Base-by-base conservation (phyloP, 2,797 vertebrate species). In the Sparus aurata region DNA sequence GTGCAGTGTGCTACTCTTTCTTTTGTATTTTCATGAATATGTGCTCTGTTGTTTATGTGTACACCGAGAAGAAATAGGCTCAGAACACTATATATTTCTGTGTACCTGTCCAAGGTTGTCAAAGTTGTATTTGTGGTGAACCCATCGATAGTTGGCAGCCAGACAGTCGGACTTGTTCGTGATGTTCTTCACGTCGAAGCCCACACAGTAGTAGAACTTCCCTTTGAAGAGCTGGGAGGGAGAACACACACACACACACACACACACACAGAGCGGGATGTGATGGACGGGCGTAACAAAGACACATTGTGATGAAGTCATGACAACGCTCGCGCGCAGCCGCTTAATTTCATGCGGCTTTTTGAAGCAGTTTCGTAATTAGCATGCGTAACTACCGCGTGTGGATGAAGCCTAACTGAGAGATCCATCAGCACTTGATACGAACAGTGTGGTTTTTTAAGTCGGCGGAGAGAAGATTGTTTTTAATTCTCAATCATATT, bases 111-210 rank as follows among this genome's bases (percentile, higher is more conserved):
- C 98, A 65, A 99, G 94, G 86, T 99, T 99, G 93, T 99, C 98
- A 0, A 99, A 99, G 93, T 99, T 99, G 92, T 99, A 99, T 62
- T 99, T 99, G 93, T 98, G 97, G 85, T 98, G 97, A 62, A 98
- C 96, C 98, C 98, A 99, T 91, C 97, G 96, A 92, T 98, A 97
- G 92, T 94, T 97, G 90, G 96, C 96, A 0, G 96, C 94, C 84
- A 98, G 46, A 0, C 98, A 99, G 93, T 99, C 98, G 0, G 98
- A 98, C 55, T 96, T 96, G 94, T 99, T 99, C 59, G 98, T 98
- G 91, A 99, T 96, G 86, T 99, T 98, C 87, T 97, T 97, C 82
- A 97, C 96, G 75, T 99, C 97, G 0, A 96, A 89, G 0, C 98
- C 98, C 77, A 97, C 93, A 52, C 98, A 99, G 90, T 99, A 97